Conservation (phyloP, 2,113 vertebrate genomes). For the Accipiter virgatus region DNA sequence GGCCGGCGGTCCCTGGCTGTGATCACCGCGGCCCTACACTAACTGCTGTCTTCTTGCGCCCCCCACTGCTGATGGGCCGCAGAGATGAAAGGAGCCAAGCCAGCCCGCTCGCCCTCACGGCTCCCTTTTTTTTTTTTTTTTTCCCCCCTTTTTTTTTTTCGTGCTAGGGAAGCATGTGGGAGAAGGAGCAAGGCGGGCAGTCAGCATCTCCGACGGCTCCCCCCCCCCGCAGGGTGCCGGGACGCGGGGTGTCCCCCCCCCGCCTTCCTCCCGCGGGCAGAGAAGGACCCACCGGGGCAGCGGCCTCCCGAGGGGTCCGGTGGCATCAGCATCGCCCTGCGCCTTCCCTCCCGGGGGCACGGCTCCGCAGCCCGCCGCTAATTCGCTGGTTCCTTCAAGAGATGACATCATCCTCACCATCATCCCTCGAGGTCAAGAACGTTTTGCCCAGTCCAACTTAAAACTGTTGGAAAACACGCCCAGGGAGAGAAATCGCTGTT, state of each 20-base stretch:
- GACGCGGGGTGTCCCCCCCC: rapidly evolving
- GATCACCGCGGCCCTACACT: constrained; percentile 31
- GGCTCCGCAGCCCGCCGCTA: not conserved
- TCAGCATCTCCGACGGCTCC: not conserved
- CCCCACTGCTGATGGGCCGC: constrained; percentile 77
- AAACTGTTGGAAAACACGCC: not conserved
- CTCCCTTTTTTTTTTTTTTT: not conserved
- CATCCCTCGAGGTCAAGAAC: not conserved
- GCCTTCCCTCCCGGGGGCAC: not conserved
- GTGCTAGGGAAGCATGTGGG: not conserved
- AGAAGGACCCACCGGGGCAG: not conserved
- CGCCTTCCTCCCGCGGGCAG: not conserved
- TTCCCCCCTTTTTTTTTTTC: too few species aligned
- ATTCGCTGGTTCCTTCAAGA: not conserved
- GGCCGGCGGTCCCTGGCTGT: not conserved
- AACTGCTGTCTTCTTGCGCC: constrained; percentile 83
- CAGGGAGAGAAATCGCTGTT: not conserved
- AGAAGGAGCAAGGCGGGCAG: not conserved
- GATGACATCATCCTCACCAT: not conserved
- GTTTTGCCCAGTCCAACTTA: not conserved
- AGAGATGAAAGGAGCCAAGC: constrained; percentile 64
- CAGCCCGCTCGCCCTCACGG: not conserved
- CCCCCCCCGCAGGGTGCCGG: rapidly evolving
- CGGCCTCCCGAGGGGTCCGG: not conserved
- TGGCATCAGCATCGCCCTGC: not conserved